Base-by-base conservation (phyloP, 1,140 invertebrate genomes). In the Drosophila mojavensis region DNA sequence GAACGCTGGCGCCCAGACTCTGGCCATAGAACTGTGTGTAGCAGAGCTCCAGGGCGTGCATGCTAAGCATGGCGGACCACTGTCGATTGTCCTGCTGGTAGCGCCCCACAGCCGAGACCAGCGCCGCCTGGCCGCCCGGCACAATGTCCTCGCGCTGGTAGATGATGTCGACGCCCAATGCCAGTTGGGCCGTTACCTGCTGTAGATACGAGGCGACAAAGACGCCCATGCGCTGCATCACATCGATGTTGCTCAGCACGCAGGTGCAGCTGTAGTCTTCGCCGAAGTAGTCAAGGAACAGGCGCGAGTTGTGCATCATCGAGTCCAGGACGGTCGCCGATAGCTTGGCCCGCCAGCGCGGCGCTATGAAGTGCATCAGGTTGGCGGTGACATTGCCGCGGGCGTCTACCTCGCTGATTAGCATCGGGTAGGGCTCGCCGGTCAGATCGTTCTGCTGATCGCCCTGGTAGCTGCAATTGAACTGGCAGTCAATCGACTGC, bases 201-300 rank as follows among this genome's bases (percentile, higher is more conserved):
- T 74, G 70, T 59, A 77, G n/a, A 33, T 76, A 77, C 0, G 70
- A 63, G 9, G 70, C 75, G 20, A 74, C 41, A 41, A 68, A 20
- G 15, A 63, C 33, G 45, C 70, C 70, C 47, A 9, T 67, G 1
- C 53, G 45, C 7, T 54, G 50, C 3, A 11, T 7, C 17, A 62
- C 5, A 43, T 70, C 41, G 15, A 72, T 15, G 36, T 77, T 74
- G 64, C 39, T 63, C 17, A 77, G 30, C 41, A 67, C 43, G 0
- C 58, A 54, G 20, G 64, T 61, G 30, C 33, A 73, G 5, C 41
- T 77, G n/a, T 9, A 68, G 15, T 54, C 39, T 0, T 30, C 17
- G 4, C 75, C 75, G 9, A 74, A 68, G 11, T 77, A 77, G 28
- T 77, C 75, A 9, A 62, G 0, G 13, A 30, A 13, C 1, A 77